phyloP scores from a whole-genome alignment of 2,797 vertebrate genomes.

The Sebastes reedi region DNA sequence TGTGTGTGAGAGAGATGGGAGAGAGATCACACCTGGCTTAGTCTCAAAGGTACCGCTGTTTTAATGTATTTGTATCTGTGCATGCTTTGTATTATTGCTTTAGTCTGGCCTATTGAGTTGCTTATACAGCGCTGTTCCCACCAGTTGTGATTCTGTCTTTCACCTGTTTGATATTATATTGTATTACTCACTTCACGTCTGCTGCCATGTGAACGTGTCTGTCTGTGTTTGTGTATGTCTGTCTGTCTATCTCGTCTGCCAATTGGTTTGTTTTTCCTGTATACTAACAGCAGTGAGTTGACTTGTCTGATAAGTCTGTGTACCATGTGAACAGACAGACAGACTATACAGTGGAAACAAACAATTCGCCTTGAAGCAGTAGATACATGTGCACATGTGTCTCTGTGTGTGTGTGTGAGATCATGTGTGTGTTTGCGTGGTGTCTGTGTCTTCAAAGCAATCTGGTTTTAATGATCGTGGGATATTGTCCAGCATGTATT shows the following conservation, averaged over 20 bases:
- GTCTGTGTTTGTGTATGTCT: constrained; percentile 71
- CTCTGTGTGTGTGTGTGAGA: constrained; percentile 15
- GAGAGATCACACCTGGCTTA: constrained; percentile 59
- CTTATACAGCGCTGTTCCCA: constrained; percentile 68
- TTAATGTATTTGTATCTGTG: constrained; percentile 44
- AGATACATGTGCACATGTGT: constrained; percentile 47
- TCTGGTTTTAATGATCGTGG: constrained; percentile 78
- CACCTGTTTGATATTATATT: constrained; percentile 78
- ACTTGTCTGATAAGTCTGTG: constrained; percentile 63
- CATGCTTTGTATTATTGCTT: constrained; percentile 56
- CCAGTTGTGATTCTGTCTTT: constrained; percentile 51
- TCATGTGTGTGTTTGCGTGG: constrained; percentile 60
- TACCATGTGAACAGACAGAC: constrained; percentile 58
- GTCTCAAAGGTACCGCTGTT: constrained; percentile 17
- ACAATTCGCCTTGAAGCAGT: constrained; percentile 54
- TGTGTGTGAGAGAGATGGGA: constrained; percentile 3
- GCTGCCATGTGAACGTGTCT: constrained; percentile 57
- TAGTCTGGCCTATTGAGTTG: constrained; percentile 48
- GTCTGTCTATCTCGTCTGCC: constrained; percentile 51
- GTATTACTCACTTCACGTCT: constrained; percentile 71
- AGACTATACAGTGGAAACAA: constrained; percentile 78
- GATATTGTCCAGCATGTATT: constrained; percentile 76
- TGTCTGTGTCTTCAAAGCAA: constrained; percentile 72
- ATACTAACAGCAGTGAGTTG: constrained; percentile 48
- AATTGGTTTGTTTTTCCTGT: constrained; percentile 60